Base-by-base conservation (phyloP, 1,140 invertebrate genomes). In the Brachionus rotundiformis region DNA sequence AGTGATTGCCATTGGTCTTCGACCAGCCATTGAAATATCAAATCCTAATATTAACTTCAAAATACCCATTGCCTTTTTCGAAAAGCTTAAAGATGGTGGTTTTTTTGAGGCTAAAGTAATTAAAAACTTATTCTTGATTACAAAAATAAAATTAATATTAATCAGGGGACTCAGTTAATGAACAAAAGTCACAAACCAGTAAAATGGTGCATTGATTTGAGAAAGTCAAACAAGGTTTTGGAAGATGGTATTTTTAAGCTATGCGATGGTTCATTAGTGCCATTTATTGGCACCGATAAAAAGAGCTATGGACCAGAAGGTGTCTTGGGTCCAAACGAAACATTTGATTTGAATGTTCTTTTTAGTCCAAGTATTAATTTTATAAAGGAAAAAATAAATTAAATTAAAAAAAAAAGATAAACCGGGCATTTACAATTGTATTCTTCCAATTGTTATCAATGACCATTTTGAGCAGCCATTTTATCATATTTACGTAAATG, bases 141-240 rank as follows among this genome's bases (percentile, higher is more conserved):
- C 3, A 54, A 7, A 0, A 7, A 19, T 7, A 54, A 54, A 5
- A 19, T 54, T 54, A 0, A 19, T 19, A 19, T 19, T 23, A 19
- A 7, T 7, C 7, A 54, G 47, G 19, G 5, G 0, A 68, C 59
- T 54, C 47, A 59, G 84, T 84, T 10, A 39, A 85, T 85, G 0
- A 88, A 88, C 83, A 85, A 86, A 82, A 86, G 85, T 83, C 83
- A 85, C 39, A 83, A 84, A 16, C 81, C 44, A 7, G 27, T 88
- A 1, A 85, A 84, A 81, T 88, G 86, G 87, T 82, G 83, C 8
- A 79, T 88, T 77, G 87, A 88, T 82, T 76, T 87, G 47, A 83
- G 83, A 31, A 83, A 82, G 41, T 82, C 83, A n/a, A 84, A 83
- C 13, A 83, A 84, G 19, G 82, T 76, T 6, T 49, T 87, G 23